phyloP scores from a whole-genome alignment of 2,888 invertebrate genomes.

The Scrobipalpa costella region DNA sequence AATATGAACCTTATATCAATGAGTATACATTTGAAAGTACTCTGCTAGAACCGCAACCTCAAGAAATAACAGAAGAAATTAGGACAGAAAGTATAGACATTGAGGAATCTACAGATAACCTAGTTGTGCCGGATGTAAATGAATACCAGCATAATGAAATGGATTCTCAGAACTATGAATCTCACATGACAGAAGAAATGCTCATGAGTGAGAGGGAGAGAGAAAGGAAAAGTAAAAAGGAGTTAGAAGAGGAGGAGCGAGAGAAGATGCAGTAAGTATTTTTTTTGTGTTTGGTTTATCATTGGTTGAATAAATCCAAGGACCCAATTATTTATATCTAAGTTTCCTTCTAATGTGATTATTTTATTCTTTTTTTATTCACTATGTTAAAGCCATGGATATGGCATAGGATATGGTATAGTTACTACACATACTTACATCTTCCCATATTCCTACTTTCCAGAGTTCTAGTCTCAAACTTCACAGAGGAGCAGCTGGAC shows the following conservation, averaged over 20 bases:
- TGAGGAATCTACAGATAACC: constrained; percentile 30
- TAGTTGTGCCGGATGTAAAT: constrained; percentile 48
- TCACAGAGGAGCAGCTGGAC: constrained; percentile 98
- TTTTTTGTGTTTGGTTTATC: background rate
- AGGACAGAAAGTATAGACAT: constrained; percentile 44
- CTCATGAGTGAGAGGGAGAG: constrained; percentile 81
- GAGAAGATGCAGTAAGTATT: constrained; percentile 96
- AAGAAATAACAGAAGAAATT: constrained; percentile 41
- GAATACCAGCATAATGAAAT: constrained; percentile 62
- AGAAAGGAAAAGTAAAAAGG: constrained; percentile 88
- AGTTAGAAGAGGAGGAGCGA: constrained; percentile 95
- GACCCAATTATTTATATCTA: too few relatives aligned
- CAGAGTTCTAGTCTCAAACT: constrained; percentile 98
- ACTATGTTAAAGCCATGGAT: too few relatives aligned
- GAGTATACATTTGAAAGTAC: constrained; percentile 66
- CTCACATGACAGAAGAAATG: constrained; percentile 67
- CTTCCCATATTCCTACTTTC: constrained; percentile 42
- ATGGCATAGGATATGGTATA: too few relatives aligned
- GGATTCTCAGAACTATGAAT: constrained; percentile 50
- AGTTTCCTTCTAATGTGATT: too few relatives aligned
- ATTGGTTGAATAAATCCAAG: background rate
- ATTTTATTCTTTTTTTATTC: too few relatives aligned
- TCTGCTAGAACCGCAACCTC: constrained; percentile 34
- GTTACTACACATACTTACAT: background rate
- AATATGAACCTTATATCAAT: constrained; percentile 67